phyloP scores from a whole-genome alignment of 2,888 invertebrate species.

The Mythimna pallens region DNA sequence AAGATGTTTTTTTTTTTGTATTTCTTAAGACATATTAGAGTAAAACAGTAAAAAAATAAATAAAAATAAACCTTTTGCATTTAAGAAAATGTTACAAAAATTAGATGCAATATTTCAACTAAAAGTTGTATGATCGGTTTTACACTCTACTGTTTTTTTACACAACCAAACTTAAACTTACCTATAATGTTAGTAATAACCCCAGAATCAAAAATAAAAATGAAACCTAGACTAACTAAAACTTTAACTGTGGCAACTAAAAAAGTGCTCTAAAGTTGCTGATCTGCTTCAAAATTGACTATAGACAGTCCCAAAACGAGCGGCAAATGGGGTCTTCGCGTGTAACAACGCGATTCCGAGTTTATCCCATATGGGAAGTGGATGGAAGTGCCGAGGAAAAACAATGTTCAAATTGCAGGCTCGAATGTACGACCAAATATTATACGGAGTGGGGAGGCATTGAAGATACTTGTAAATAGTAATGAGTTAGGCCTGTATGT shows the following conservation, averaged over 20 bases:
- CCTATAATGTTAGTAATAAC: not conserved
- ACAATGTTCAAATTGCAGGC: conserved; percentile 55
- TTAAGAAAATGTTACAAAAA: not conserved
- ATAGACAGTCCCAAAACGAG: conserved; percentile 56
- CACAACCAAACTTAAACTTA: not conserved
- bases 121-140: not conserved
- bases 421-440: conserved; percentile 39
- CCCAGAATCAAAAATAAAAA: not conserved
- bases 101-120: not conserved
- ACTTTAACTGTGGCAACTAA: not conserved
- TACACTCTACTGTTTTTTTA: not conserved
- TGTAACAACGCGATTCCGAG: conserved; percentile 59
- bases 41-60: not conserved
- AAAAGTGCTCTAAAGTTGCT: conserved; percentile 34
- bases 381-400: conserved; percentile 55
- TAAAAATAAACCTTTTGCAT: not conserved
- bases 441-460: conserved; percentile 19
- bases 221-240: not conserved
- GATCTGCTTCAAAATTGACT: conserved; percentile 25
- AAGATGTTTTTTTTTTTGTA: no score
- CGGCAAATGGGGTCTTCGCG: conserved; percentile 59
- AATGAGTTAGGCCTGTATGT: not conserved
- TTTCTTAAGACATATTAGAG: not conserved
- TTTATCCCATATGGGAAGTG: conserved; percentile 59
- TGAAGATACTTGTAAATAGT: conserved; percentile 3